These are phyloP conservation scores for Chroicocephalus ridibundus DNA, from an alignment of 2,113 vertebrate genomes.

Conservation along the genomic window DNA sequence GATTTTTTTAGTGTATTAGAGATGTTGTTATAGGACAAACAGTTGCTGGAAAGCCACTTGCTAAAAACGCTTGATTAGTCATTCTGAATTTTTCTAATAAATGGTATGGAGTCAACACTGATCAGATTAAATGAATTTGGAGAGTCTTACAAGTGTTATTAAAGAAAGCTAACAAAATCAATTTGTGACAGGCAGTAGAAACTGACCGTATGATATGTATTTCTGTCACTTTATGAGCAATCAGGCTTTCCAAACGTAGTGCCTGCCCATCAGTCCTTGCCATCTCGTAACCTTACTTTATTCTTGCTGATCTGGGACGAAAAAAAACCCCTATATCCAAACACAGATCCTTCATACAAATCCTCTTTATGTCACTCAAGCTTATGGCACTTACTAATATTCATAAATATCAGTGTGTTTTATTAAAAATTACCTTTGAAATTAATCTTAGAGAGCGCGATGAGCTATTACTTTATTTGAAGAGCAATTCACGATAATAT, in stretches of 20 bases:
- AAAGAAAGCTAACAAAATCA: background rate
- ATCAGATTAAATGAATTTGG: background rate
- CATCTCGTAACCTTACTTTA: background rate
- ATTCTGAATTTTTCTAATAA: background rate
- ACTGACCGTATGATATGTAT: accelerated
- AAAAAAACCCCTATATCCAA: background rate
- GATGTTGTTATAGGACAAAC: background rate
- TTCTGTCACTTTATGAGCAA: background rate
- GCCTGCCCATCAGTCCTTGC: background rate
- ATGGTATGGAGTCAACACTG: background rate
- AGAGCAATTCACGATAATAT: background rate
- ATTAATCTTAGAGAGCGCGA: background rate
- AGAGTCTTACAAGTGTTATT: background rate
- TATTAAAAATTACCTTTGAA: background rate
- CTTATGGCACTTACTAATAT: background rate
- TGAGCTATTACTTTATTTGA: background rate
- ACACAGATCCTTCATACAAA: background rate
- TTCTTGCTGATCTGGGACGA: background rate
- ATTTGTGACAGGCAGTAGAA: background rate
- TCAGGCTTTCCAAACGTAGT: background rate
- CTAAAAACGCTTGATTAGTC: background rate
- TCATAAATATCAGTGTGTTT: background rate
- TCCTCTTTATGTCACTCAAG: background rate
- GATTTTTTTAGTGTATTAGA: background rate
- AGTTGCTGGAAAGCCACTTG: background rate